Conservation (phyloP, 1,140 invertebrate species). For the Pachypeltis micranthus region DNA sequence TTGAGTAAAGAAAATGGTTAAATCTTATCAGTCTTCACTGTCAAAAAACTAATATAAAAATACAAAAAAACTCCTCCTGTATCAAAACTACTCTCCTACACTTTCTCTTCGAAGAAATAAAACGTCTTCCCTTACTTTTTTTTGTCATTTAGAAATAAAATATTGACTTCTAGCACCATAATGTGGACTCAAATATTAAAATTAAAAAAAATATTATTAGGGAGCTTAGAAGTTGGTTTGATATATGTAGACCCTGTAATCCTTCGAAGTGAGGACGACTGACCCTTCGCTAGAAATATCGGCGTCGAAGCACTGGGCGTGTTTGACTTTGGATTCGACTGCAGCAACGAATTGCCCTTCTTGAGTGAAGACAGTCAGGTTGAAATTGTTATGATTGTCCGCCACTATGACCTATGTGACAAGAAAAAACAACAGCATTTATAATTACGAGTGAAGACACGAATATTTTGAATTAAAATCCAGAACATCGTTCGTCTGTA, state of each 20-base stretch:
- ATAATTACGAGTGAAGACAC: no score
- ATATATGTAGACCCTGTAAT: constrained; percentile 96
- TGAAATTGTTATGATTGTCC: constrained; percentile 99
- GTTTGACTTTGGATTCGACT: constrained; percentile 96
- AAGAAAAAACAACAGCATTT: no score
- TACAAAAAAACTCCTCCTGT: background rate
- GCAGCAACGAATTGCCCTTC: constrained; percentile 92
- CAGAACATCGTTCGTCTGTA: no score
- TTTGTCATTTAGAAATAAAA: no score
- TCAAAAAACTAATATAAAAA: background rate
- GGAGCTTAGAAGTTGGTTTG: constrained; percentile 54
- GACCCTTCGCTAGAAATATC: constrained; percentile 97
- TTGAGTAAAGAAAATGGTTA: background rate
- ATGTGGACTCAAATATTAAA: no score
- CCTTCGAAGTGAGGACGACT: constrained; percentile 95
- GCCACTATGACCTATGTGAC: constrained; percentile 83
- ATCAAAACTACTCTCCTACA: background rate
- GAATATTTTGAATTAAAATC: no score
- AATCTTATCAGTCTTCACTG: background rate
- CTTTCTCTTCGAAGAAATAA: no score
- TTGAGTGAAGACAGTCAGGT: constrained; percentile 94
- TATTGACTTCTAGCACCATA: no score
- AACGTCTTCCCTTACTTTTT: no score
- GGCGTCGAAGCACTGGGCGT: constrained; percentile 98
- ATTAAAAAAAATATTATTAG: no score